A percentile compares a stretch with the other conserved stretches of the same genome.
Evolutionary conservation across 2,113 vertebrate genomes (phyloP).

Genomic region (Limanda limanda): DNA sequence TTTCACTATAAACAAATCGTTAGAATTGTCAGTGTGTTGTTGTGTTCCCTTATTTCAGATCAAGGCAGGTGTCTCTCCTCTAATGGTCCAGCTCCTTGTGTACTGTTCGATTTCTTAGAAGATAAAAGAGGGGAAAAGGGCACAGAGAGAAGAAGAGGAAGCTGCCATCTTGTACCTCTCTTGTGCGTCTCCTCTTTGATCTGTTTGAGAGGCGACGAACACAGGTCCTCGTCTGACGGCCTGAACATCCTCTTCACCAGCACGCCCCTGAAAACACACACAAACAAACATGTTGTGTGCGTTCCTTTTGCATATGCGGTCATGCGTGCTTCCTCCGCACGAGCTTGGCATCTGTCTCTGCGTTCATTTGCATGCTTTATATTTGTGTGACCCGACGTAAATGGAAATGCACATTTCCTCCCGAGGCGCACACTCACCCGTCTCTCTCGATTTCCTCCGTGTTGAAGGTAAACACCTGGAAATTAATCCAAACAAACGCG

Average conservation of each 20-base stretch:
- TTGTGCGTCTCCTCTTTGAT: conserved; percentile 92
- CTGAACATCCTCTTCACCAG: conserved; percentile 95
- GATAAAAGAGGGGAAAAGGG: too few relatives aligned
- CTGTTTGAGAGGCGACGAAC: conserved; percentile 90
- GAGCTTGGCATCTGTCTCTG: not conserved
- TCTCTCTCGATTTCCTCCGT: conserved; percentile 93
- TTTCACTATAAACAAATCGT: too few relatives aligned
- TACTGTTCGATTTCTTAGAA: too few relatives aligned
- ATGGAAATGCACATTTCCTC: conserved; percentile 81
- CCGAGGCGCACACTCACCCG: conserved; percentile 82
- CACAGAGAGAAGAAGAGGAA: too few relatives aligned
- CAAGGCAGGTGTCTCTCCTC: not conserved
- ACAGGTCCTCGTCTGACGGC: conserved; percentile 91
- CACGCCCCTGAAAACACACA: conserved; percentile 81
- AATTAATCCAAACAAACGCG: not conserved
- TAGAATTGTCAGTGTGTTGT: too few relatives aligned
- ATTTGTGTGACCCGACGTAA: conserved; percentile 41
- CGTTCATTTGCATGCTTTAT: conserved; percentile 37
- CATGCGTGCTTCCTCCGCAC: not conserved
- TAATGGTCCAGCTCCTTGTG: not conserved
- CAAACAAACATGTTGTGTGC: not conserved
- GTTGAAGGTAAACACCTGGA: conserved; percentile 92
- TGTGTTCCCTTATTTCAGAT: too few relatives aligned
- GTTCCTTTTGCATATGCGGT: conserved; percentile 36
- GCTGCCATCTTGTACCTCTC: conserved; percentile 82